A percentile compares a stretch with the other conserved stretches of the same genome.
phyloP scores from a whole-genome alignment of 2,888 invertebrate species.

The Drosophila rellima region DNA sequence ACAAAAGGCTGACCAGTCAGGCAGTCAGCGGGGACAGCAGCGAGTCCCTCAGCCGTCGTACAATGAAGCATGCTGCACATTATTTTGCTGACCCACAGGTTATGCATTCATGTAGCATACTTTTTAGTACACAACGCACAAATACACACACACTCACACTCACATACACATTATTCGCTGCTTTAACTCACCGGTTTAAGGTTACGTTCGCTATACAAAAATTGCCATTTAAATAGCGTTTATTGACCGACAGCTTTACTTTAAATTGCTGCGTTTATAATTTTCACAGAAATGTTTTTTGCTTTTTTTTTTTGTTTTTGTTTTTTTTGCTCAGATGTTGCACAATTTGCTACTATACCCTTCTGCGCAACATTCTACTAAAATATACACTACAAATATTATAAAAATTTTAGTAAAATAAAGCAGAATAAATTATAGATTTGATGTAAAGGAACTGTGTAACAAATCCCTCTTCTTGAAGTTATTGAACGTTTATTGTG shows the following conservation, averaged over 20 bases:
- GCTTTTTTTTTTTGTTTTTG: slow-evolving; percentile 31
- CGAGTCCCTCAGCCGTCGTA: slow-evolving; percentile 26
- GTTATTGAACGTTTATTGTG: no score
- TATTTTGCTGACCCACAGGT: slow-evolving; percentile 64
- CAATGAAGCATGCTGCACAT: slow-evolving; percentile 70
- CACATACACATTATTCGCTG: neutral
- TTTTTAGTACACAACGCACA: slow-evolving; percentile 41
- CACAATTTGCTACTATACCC: no score
- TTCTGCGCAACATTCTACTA: no score
- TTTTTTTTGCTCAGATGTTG: slow-evolving; percentile 77
- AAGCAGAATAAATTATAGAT: no score
- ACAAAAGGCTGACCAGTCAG: slow-evolving; percentile 46
- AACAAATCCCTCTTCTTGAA: no score
- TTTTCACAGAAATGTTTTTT: slow-evolving; percentile 23
- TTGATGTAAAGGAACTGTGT: no score
- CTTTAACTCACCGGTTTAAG: slow-evolving; percentile 39
- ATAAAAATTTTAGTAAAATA: no score
- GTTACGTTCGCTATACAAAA: slow-evolving; percentile 30
- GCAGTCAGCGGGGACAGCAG: slow-evolving; percentile 5
- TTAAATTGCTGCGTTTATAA: slow-evolving; percentile 62
- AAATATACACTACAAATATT: no score
- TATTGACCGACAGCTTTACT: slow-evolving; percentile 56
- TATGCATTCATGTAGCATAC: slow-evolving; percentile 72
- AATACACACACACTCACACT: no score
- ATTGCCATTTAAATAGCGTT: slow-evolving; percentile 55